These are phyloP conservation scores for Conistra vaccinii DNA, from an alignment of 2,888 invertebrate genomes.

Conservation along the genomic window DNA sequence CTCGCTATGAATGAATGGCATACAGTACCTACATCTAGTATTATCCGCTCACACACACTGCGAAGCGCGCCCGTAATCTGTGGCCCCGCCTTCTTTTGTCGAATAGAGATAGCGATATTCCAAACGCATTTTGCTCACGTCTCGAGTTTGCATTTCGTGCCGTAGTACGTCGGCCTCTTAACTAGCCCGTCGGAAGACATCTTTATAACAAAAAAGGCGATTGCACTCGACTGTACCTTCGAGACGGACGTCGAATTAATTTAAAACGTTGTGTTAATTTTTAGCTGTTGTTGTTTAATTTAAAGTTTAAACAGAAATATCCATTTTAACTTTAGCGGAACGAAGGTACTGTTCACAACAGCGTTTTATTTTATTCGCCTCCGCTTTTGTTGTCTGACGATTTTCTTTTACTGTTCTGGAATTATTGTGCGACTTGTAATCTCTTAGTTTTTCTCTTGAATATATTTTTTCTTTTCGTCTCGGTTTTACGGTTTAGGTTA, in stretches of 20 bases:
- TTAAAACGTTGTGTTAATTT: constrained; percentile 75
- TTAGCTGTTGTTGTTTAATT: constrained; percentile 70
- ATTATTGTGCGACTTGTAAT: constrained; percentile 54
- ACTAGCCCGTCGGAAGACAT: constrained; percentile 71
- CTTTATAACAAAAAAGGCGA: constrained; percentile 70
- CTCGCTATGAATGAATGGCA: too few relatives aligned
- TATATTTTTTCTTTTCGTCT: constrained; percentile 41
- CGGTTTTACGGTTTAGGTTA: constrained; percentile 26
- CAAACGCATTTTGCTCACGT: too few relatives aligned
- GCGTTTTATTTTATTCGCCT: constrained; percentile 42
- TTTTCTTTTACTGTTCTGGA: constrained; percentile 52
- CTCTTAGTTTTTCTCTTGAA: constrained; percentile 45
- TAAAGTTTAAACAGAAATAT: constrained; percentile 62
- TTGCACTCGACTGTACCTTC: constrained; percentile 74
- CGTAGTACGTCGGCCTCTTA: too few relatives aligned
- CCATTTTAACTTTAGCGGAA: constrained; percentile 53
- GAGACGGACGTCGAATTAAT: constrained; percentile 71
- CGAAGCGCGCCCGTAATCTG: too few relatives aligned
- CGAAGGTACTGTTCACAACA: constrained; percentile 37
- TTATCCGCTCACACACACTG: too few relatives aligned
- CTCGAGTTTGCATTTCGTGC: too few relatives aligned
- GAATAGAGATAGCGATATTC: too few relatives aligned
- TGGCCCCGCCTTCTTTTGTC: too few relatives aligned
- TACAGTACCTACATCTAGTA: too few relatives aligned
- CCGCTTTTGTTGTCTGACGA: constrained; percentile 40